These are phyloP conservation scores for Artibeus jamaicensis DNA, from an alignment of 2,797 vertebrate genomes.

Conservation along the genomic window DNA sequence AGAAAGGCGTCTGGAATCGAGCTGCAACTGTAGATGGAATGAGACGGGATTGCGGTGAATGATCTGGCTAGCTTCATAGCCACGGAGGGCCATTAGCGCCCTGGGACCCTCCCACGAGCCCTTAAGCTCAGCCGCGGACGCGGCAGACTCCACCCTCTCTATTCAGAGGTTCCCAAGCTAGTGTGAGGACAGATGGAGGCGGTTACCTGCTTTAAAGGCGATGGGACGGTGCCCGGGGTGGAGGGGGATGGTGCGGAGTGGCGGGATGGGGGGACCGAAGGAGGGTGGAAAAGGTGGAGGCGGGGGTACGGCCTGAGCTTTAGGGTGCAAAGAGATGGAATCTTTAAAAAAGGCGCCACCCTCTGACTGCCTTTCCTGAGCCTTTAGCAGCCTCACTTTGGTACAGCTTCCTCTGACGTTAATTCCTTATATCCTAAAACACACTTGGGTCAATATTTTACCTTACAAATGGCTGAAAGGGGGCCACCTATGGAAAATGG, in stretches of 20 bases:
- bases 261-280: background rate
- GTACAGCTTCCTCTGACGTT: slow-evolving; percentile 51
- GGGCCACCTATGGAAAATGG: slow-evolving; percentile 21
- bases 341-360: slow-evolving; percentile 52
- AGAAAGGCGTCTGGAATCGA: slow-evolving; percentile 25
- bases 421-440: slow-evolving; percentile 48
- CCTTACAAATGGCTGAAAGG: slow-evolving; percentile 56
- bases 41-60: slow-evolving; percentile 32
- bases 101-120: slow-evolving; percentile 34
- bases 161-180: background rate
- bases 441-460: slow-evolving; percentile 36
- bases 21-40: slow-evolving; percentile 31
- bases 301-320: background rate
- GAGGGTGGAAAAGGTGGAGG: background rate
- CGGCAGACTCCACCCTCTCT: background rate
- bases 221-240: background rate
- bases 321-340: slow-evolving; percentile 31
- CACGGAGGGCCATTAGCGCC: background rate
- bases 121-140: background rate
- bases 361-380: slow-evolving; percentile 25
- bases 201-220: slow-evolving; percentile 45
- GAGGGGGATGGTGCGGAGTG: background rate
- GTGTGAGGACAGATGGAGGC: background rate
- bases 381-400: slow-evolving; percentile 18
- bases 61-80: slow-evolving; percentile 13